A percentile compares a stretch with the other conserved stretches of the same genome.
Conservation (phyloP, 1,140 invertebrate genomes). For the Drosophila suzukii region DNA sequence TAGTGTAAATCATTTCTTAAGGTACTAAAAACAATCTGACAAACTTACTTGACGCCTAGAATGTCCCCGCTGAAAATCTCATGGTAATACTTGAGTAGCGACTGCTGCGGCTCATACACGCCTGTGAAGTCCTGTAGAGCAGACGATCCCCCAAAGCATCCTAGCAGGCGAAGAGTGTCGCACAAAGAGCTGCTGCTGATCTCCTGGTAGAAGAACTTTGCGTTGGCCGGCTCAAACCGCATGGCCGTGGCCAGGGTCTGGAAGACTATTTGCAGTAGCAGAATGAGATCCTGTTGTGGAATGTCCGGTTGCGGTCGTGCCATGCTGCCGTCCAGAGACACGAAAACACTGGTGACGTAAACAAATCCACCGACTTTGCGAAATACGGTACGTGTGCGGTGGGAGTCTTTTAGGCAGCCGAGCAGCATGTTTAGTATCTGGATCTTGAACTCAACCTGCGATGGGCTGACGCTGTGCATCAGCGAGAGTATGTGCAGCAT, state of each 20-base stretch:
- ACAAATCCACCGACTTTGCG: conserved; percentile 99
- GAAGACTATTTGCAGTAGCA: conserved; percentile 95
- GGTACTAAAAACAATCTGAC: too few species aligned
- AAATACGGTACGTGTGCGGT: conserved; percentile 97
- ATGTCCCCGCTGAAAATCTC: conserved; percentile 91
- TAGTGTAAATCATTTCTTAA: too few species aligned
- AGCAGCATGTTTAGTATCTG: conserved; percentile 96
- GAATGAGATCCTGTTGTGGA: conserved; percentile 86
- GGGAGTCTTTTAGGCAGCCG: conserved; percentile 95
- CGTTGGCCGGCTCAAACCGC: conserved; percentile 99
- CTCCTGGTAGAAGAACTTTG: conserved; percentile 98
- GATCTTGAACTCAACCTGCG: conserved; percentile 93
- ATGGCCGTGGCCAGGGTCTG: conserved; percentile 98
- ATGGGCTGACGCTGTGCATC: conserved; percentile 93
- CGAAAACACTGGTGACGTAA: conserved; percentile 97
- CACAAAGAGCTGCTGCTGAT: conserved; percentile 96
- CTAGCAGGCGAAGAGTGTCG: conserved; percentile 95
- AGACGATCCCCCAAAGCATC: conserved; percentile 92
- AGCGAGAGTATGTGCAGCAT: conserved; percentile 96
- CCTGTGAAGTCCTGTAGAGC: conserved; percentile 84
- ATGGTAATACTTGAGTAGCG: conserved; percentile 86
- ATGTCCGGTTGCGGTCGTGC: conserved; percentile 82
- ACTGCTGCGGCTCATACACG: conserved; percentile 54
- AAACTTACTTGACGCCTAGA: conserved; percentile 86
- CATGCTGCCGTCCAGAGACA: conserved; percentile 94